Percentiles rank a stretch among this genome's conserved stretches.
Evolutionary conservation across 1,140 invertebrate species (phyloP).

Genomic region (Drosophila sulfurigaster): DNA sequence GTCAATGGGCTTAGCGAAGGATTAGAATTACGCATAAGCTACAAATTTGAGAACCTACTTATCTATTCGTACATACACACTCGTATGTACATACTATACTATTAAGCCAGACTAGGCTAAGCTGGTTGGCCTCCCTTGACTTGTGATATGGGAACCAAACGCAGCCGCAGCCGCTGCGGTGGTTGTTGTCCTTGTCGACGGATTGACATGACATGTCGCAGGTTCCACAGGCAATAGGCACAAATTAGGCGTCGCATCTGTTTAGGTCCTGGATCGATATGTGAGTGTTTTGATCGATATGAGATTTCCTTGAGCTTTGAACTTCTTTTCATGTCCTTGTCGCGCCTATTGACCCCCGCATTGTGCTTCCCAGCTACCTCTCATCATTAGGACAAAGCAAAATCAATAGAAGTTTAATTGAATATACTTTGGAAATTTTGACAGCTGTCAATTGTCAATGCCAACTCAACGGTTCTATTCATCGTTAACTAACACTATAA

Average conservation of each 20-base stretch:
- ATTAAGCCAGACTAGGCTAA: not conserved
- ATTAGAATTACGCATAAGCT: constrained; percentile 59
- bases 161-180: constrained; percentile 30
- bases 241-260: constrained; percentile 72
- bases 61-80: not conserved
- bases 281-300: constrained; percentile 68
- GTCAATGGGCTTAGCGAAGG: constrained; percentile 48
- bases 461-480: constrained; percentile 31
- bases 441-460: constrained; percentile 66
- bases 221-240: constrained; percentile 36
- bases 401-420: constrained; percentile 66
- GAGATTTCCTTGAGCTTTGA: constrained; percentile 62
- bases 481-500: constrained; percentile 50
- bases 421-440: constrained; percentile 63
- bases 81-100: too few relatives aligned
- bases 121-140: constrained; percentile 1
- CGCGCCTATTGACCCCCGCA: constrained; percentile 43
- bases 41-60: constrained; percentile 43
- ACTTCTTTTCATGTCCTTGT: constrained; percentile 64
- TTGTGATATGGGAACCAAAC: constrained; percentile 4
- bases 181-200: constrained; percentile 52
- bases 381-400: not conserved
- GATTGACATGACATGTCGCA: constrained; percentile 65
- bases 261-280: constrained; percentile 64
- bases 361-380: constrained; percentile 1